These are phyloP conservation scores for Drosophila mulleri DNA, from an alignment of 2,888 invertebrate species.

Conservation along the genomic window DNA sequence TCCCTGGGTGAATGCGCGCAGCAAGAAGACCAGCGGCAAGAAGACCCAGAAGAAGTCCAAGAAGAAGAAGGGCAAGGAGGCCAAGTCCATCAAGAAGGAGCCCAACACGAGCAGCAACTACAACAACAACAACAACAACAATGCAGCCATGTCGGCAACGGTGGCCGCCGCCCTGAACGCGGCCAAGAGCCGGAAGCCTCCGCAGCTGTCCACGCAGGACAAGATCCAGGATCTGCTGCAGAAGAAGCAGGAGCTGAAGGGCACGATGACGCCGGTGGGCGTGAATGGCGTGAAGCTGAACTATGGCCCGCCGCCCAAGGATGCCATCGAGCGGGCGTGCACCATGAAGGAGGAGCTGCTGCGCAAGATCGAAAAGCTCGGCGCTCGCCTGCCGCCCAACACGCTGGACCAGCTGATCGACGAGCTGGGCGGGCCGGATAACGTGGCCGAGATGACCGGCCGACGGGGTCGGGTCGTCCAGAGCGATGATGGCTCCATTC, in stretches of 20 bases:
- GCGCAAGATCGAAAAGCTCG: conserved; percentile 93
- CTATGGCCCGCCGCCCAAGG: conserved; percentile 89
- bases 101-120: background rate
- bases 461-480: conserved; percentile 96
- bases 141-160: conserved; percentile 53
- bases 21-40: conserved; percentile 86
- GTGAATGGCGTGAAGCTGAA: conserved; percentile 83
- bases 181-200: conserved; percentile 66
- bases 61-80: conserved; percentile 55
- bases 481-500: conserved; percentile 95
- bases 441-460: conserved; percentile 99
- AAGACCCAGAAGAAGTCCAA: conserved; percentile 73
- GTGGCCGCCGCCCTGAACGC: conserved; percentile 62
- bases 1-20: conserved; percentile 92
- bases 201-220: conserved; percentile 89
- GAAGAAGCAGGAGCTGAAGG: conserved; percentile 84
- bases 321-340: conserved; percentile 95
- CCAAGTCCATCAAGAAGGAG: conserved; percentile 44
- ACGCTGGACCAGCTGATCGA: conserved; percentile 99
- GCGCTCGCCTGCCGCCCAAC: conserved; percentile 96
- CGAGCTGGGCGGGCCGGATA: conserved; percentile 98
- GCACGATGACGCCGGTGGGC: conserved; percentile 82
- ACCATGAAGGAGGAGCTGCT: conserved; percentile 97
- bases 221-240: conserved; percentile 90
- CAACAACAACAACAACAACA: conserved; percentile 8